Percentiles rank a stretch among this genome's conserved stretches.
Evolutionary conservation across 1,140 invertebrate genomes (phyloP).

Genomic region (Drosophila parabipectinata): DNA sequence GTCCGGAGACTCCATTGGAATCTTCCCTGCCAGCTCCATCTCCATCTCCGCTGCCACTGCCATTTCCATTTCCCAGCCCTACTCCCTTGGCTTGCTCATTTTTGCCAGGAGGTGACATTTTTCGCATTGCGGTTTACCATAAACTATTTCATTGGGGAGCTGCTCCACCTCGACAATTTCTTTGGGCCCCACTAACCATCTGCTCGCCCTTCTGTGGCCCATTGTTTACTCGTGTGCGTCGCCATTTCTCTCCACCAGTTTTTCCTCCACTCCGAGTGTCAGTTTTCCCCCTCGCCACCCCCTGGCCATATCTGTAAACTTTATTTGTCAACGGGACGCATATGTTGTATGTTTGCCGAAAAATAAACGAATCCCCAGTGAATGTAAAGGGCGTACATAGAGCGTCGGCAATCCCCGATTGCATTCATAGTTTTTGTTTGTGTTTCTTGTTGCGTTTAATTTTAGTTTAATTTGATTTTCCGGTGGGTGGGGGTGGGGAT

Average conservation of each 20-base stretch:
- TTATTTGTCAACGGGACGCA: slow-evolving; percentile 79
- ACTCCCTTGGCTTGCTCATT: slow-evolving; percentile 57
- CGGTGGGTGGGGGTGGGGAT: slow-evolving; percentile 1
- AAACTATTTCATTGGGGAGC: slow-evolving; percentile 82
- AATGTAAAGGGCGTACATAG: slow-evolving; percentile 7
- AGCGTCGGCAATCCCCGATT: slow-evolving; percentile 15
- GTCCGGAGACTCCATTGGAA: slow-evolving; percentile 4
- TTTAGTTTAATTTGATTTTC: slow-evolving; percentile 73
- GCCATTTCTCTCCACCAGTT: slow-evolving; percentile 38
- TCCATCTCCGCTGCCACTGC: not conserved
- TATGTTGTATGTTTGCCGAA: slow-evolving; percentile 75
- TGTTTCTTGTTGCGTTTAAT: slow-evolving; percentile 65
- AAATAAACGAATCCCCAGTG: slow-evolving; percentile 57
- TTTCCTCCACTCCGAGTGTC: slow-evolving; percentile 13
- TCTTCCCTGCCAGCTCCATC: slow-evolving; percentile 9
- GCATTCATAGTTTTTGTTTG: slow-evolving; percentile 44
- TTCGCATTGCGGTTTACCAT: slow-evolving; percentile 83
- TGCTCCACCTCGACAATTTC: slow-evolving; percentile 42
- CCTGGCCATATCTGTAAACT: slow-evolving; percentile 67
- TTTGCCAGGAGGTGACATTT: slow-evolving; percentile 82
- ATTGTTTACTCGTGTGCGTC: slow-evolving; percentile 76
- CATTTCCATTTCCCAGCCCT: slow-evolving; percentile 15
- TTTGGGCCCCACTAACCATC: slow-evolving; percentile 30
- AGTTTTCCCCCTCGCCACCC: slow-evolving; percentile 5
- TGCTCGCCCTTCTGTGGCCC: slow-evolving; percentile 37